Evolutionary conservation across 2,888 invertebrate species (phyloP).

Genomic region (Fabriciana adippe): DNA sequence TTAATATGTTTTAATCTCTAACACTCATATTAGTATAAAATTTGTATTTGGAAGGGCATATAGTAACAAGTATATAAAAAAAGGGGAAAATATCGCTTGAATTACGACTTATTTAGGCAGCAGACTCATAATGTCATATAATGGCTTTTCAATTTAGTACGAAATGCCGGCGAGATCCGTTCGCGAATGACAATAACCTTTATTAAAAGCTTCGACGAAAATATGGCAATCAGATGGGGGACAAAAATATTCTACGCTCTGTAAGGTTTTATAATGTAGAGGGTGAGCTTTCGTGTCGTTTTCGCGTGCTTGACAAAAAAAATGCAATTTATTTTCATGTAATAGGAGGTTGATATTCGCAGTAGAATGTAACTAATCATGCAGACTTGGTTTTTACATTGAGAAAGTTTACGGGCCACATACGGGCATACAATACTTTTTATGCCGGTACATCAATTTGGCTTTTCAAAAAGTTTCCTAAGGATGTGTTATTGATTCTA

Average conservation of each 20-base stretch:
- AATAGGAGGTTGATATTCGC: slow-evolving; percentile 46
- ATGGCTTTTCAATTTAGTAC: slow-evolving; percentile 41
- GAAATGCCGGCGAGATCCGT: slow-evolving; percentile 39
- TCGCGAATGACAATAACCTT: slow-evolving; percentile 45
- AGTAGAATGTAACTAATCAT: too few relatives aligned
- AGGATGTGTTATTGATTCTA: too few relatives aligned
- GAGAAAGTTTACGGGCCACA: too few relatives aligned
- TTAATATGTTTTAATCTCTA: background rate
- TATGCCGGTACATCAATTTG: too few relatives aligned
- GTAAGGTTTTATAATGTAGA: slow-evolving; percentile 39
- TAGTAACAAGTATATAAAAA: slow-evolving; percentile 5
- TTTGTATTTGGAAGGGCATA: background rate
- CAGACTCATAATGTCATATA: slow-evolving; percentile 39
- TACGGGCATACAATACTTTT: too few relatives aligned
- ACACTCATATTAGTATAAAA: background rate
- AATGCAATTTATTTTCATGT: slow-evolving; percentile 66
- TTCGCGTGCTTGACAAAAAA: slow-evolving; percentile 63
- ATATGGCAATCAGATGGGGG: slow-evolving; percentile 48
- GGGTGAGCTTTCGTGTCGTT: slow-evolving; percentile 61
- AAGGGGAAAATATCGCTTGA: slow-evolving; percentile 24
- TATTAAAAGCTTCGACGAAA: slow-evolving; percentile 43
- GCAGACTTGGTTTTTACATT: too few relatives aligned
- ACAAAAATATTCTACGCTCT: slow-evolving; percentile 40
- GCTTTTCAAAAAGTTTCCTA: too few relatives aligned
- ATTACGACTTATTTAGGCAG: slow-evolving; percentile 36